A percentile compares a stretch with the other conserved stretches of the same genome.
Evolutionary conservation across 2,888 invertebrate species (phyloP).

Genomic region (Xylota segnis): DNA sequence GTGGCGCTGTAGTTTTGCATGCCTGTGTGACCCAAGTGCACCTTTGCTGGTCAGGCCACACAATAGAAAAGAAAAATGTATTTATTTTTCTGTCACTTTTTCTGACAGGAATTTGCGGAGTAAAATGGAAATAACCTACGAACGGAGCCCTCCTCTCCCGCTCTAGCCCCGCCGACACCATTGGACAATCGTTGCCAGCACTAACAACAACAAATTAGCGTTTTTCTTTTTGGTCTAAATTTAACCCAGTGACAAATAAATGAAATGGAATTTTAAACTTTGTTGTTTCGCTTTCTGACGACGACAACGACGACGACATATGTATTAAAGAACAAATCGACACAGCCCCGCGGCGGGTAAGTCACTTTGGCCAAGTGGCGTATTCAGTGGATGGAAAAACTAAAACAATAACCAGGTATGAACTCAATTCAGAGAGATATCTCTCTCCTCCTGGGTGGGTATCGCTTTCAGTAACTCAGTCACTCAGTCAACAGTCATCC

Average conservation of each 20-base stretch:
- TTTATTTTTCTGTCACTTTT: slow-evolving; percentile 2
- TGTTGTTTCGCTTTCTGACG: slow-evolving; percentile 38
- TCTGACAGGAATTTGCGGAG: slow-evolving; percentile 49
- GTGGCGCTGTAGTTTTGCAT: slow-evolving; percentile 30
- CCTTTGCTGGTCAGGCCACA: background rate
- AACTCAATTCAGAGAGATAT: slow-evolving; percentile 42
- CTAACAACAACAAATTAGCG: slow-evolving; percentile 35
- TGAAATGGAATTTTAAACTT: slow-evolving; percentile 60
- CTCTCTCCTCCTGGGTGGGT: slow-evolving; percentile 14
- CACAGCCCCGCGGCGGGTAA: background rate
- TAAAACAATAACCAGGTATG: slow-evolving; percentile 62
- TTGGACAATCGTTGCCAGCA: slow-evolving; percentile 36
- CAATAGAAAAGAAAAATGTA: slow-evolving; percentile 7
- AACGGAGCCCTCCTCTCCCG: slow-evolving; percentile 29
- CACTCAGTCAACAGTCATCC: slow-evolving; percentile 64
- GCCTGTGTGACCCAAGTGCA: slow-evolving; percentile 57
- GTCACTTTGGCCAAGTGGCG: background rate
- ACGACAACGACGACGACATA: slow-evolving; percentile 29
- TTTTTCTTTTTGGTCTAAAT: slow-evolving; percentile 61
- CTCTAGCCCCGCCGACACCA: slow-evolving; percentile 13
- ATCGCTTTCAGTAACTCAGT: slow-evolving; percentile 69
- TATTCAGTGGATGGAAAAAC: slow-evolving; percentile 29
- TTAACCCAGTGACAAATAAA: slow-evolving; percentile 66
- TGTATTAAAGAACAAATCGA: slow-evolving; percentile 20
- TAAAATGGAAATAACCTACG: slow-evolving; percentile 56